A percentile compares a stretch with the other conserved stretches of the same genome.
These are phyloP conservation scores for Chironomus riparius DNA, from an alignment of 2,888 invertebrate genomes.

Conservation along the genomic window DNA sequence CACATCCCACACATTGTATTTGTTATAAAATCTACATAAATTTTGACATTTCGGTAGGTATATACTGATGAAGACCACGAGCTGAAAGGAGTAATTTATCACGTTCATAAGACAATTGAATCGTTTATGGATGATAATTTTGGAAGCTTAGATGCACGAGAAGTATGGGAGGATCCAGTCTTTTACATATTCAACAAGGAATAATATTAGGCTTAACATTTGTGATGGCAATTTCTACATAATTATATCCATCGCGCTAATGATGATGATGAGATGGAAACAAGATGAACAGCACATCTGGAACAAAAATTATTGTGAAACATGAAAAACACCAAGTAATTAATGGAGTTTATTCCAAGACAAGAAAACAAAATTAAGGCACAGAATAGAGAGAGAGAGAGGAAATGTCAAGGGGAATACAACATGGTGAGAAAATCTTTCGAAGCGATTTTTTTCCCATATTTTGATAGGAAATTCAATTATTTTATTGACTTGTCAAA, in stretches of 20 bases:
- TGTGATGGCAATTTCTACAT: background rate
- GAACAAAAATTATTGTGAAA: background rate
- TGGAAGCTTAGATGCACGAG: constrained; percentile 49
- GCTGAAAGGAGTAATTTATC: constrained; percentile 61
- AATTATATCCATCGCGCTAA: too few species aligned
- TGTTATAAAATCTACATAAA: background rate
- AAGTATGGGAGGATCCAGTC: constrained; percentile 18
- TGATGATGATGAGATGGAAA: too few species aligned
- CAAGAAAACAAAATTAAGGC: background rate
- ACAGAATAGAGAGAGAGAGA: too few species aligned
- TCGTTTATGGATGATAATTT: constrained; percentile 80
- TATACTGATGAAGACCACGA: constrained; percentile 81
- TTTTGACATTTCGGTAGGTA: constrained; percentile 46
- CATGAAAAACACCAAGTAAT: background rate
- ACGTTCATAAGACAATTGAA: constrained; percentile 77
- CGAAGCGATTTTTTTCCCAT: too few species aligned
- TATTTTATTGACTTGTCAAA: too few species aligned
- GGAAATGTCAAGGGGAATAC: too few species aligned
- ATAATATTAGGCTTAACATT: constrained; percentile 12
- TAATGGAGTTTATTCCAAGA: background rate
- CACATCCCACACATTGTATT: background rate
- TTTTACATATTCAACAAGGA: constrained; percentile 23
- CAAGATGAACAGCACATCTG: background rate
- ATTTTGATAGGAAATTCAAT: too few species aligned
- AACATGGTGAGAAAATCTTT: too few species aligned